These are phyloP conservation scores for Nyleta sp. DNA, from an alignment of 2,888 invertebrate genomes.

Conservation along the genomic window DNA sequence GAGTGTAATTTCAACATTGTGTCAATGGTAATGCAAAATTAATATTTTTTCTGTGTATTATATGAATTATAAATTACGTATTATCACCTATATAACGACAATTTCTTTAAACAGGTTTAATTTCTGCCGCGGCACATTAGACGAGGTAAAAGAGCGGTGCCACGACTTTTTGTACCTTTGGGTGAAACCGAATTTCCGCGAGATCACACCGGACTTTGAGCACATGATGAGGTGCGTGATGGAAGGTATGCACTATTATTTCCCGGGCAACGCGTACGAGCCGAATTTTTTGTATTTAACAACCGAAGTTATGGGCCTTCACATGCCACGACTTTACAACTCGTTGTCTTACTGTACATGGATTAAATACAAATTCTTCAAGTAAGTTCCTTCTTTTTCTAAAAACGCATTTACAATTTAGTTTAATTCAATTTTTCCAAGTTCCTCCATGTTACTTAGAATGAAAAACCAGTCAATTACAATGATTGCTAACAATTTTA, in stretches of 20 bases:
- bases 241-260: slow-evolving; percentile 76
- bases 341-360: slow-evolving; percentile 67
- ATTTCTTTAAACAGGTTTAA: slow-evolving; percentile 75
- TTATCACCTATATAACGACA: too few relatives aligned
- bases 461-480: too few relatives aligned
- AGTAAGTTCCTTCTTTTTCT: too few relatives aligned
- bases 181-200: slow-evolving; percentile 77
- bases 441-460: too few relatives aligned
- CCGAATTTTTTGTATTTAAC: slow-evolving; percentile 71
- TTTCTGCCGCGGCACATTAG: slow-evolving; percentile 79
- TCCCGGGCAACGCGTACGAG: slow-evolving; percentile 73
- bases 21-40: too few relatives aligned
- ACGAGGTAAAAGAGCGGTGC: slow-evolving; percentile 75
- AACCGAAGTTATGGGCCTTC: slow-evolving; percentile 73
- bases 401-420: too few relatives aligned
- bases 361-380: slow-evolving; percentile 65
- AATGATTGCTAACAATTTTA: too few relatives aligned
- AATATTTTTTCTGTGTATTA: too few relatives aligned
- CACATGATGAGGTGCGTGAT: slow-evolving; percentile 80
- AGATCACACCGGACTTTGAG: slow-evolving; percentile 79
- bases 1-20: too few relatives aligned
- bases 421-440: too few relatives aligned
- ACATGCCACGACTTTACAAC: slow-evolving; percentile 71
- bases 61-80: too few relatives aligned
- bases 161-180: slow-evolving; percentile 73